phyloP scores from a whole-genome alignment of 2,113 vertebrate species.

The Spheniscus mendiculus region DNA sequence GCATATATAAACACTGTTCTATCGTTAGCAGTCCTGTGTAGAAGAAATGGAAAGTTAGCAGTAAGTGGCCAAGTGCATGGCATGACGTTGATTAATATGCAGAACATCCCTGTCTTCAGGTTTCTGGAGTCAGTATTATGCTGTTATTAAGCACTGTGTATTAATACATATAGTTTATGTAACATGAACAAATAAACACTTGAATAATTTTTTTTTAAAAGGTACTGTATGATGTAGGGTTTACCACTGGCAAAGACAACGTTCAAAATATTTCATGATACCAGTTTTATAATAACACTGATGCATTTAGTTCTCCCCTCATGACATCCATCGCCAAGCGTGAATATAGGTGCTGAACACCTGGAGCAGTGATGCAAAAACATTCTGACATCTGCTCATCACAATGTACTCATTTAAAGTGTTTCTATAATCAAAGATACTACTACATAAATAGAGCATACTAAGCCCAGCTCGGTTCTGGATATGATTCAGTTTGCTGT shows the following conservation, averaged over 20 bases:
- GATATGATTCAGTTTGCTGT: constrained; percentile 33
- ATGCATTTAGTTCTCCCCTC: neutral
- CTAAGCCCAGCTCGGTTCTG: neutral
- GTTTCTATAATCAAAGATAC: constrained; percentile 3
- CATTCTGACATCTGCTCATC: neutral
- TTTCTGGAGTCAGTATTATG: neutral
- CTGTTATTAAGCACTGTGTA: neutral
- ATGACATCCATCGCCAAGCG: neutral
- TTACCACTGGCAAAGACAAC: neutral
- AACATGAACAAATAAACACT: neutral
- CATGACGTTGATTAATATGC: neutral
- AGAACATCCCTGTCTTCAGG: neutral
- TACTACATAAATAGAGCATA: neutral
- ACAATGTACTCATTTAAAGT: neutral
- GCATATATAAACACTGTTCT: neutral
- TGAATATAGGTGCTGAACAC: neutral
- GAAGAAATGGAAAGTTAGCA: neutral
- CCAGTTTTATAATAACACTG: neutral
- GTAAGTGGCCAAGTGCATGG: neutral
- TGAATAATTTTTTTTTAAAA: neutral
- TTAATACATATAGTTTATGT: neutral
- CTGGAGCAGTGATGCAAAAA: neutral
- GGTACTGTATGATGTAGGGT: neutral
- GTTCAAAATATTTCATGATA: neutral
- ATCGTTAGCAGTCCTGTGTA: neutral